Evolutionary conservation across 2,113 vertebrate species (phyloP), one percentile per base, ranked within the genome.

Genomic region (Scartelaos histophorus): DNA sequence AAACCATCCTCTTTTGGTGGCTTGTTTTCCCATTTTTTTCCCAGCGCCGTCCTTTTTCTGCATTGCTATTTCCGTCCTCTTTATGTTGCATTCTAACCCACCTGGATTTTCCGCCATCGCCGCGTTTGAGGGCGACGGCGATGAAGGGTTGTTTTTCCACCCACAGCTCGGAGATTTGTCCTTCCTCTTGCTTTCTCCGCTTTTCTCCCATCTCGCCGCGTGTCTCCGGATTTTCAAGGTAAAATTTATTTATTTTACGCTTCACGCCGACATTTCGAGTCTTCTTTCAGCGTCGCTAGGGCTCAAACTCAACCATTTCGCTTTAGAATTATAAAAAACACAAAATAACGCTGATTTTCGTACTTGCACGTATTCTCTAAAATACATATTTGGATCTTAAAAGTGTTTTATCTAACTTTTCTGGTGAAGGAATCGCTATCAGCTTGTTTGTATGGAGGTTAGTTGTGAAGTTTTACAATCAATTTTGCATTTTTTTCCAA

Each of bases 21-120:
- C 53, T 34, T 71, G 47, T 85, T 78, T 58, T 72, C 71, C 71
- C 73, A 84, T 83, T 79, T 85, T 81, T 51, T 51, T 72, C 70
- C 74, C 72, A 45, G 38, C 9, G 7, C 38, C 38, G 7, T 57
- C 76, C 66, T 78, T 76, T 53, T 71, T 77, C 82, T 74, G 71
- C 69, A 13, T 67, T 45, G 73, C 70, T 71, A 64, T 61, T 76
- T 80, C 22, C 58, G 64, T 45, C 47, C 16, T 57, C 77, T 79
- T 79, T 81, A 71, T 78, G 78, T 70, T 66, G 35, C 38, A 68
- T 73, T 80, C 80, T 25, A 58, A 58, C 75, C 70, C 71, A 80
- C 75, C 69, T 70, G 82, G 66, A 87, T 80, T 0, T 29, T 58
- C 21, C 6, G 72, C 69, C 66, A 80, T 16, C 71, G 75, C 61